Evolutionary conservation across 2,888 invertebrate species (phyloP), one percentile per base, ranked within the genome.

Genomic region (Amaurobius ferox): DNA sequence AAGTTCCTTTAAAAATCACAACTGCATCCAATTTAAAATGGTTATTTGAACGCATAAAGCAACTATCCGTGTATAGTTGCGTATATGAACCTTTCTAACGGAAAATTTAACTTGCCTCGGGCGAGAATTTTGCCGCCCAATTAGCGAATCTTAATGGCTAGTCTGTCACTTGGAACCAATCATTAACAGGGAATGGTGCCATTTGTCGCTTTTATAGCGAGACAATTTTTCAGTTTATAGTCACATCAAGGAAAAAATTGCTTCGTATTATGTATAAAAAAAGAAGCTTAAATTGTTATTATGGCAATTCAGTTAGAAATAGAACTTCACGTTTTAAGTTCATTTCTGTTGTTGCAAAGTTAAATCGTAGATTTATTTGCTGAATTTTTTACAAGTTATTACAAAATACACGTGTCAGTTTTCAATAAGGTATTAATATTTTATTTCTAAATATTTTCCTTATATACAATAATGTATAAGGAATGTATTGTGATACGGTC

Each of bases 81-180:
- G 55, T 11, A 55, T 55, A 23, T 55, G 19, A 23, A 55, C 55
- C 55, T 55, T 55, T 55, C 23, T 55, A 55, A 55, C 55, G 55
- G 23, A 55, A 11, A 55, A 55, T 55, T 55, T 55, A 55, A 55
- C 55, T 23, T 23, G 55, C 23, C 55, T 55, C 19, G 23, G 23
- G 55, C 19, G 55, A 19, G 23, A 55, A 55, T 55, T 55, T 55
- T 55, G 55, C 55, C 55, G 23, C 55, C 55, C 55, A 55, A 55
- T 55, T 55, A 55, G 55, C 55, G 16, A 23, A 23, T 23, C 55
- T 55, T 55, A 55, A 55, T 23, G 19, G 55, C 55, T 23, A n/a
- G 55, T 55, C 55, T 55, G 55, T 55, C 55, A 55, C 23, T 55
- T 23, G 19, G 55, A 55, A 55, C 55, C 55, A 55, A 55, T 55